A percentile compares a stretch with the other conserved stretches of the same genome.
Evolutionary conservation across 1,140 invertebrate genomes (phyloP).

Genomic region (Caenorhabditis latens): DNA sequence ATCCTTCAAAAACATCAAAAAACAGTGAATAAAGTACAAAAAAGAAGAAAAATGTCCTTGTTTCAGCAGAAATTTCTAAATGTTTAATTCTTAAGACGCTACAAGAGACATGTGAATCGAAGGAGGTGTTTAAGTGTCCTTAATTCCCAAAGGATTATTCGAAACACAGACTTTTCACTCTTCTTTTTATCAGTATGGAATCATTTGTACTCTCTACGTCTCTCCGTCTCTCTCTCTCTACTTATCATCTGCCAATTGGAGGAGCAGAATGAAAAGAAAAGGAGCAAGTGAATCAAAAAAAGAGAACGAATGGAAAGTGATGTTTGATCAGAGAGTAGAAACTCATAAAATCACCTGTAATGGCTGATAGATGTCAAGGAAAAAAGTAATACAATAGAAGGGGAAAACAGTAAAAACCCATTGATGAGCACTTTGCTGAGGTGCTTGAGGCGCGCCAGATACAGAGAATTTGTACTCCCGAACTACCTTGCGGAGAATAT

Average conservation of each 20-base stretch:
- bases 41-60: too few relatives aligned
- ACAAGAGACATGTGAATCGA: too few relatives aligned
- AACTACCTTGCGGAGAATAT: too few relatives aligned
- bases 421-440: too few relatives aligned
- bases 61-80: too few relatives aligned
- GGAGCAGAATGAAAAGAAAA: neutral
- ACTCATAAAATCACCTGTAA: constrained; percentile 1
- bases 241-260: neutral
- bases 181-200: constrained; percentile 1
- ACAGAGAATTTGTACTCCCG: too few relatives aligned
- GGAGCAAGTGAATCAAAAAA: neutral
- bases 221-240: neutral
- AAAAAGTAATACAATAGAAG: neutral
- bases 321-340: constrained; percentile 25
- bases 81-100: too few relatives aligned
- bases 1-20: too few relatives aligned
- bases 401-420: neutral
- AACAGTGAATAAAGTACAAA: too few relatives aligned
- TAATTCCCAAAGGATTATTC: too few relatives aligned
- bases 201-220: neutral
- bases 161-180: neutral
- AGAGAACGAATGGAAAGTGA: neutral
- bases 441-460: too few relatives aligned
- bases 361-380: neutral
- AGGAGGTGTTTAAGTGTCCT: too few relatives aligned